A percentile compares a stretch with the other conserved stretches of the same genome.
phyloP scores from a whole-genome alignment of 2,888 invertebrate species.

The Cataglyphis altisquamis region DNA sequence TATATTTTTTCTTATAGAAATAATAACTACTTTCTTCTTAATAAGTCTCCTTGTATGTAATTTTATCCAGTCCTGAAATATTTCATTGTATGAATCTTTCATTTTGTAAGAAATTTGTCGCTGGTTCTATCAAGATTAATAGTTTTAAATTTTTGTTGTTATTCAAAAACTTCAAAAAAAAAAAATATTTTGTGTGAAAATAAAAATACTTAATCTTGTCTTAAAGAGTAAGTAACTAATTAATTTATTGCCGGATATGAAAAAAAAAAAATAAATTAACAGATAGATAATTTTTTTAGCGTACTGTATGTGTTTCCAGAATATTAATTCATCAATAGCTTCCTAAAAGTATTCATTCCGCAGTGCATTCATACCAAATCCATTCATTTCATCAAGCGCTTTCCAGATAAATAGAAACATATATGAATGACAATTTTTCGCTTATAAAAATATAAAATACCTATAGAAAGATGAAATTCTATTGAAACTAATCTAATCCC shows the following conservation, averaged over 20 bases:
- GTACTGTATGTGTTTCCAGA: neutral
- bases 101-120: neutral
- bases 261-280: slow-evolving; percentile 5
- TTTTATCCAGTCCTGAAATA: neutral
- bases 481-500: slow-evolving; percentile 1
- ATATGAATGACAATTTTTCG: slow-evolving; percentile 26
- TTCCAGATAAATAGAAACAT: slow-evolving; percentile 25
- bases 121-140: neutral
- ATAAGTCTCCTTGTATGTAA: neutral
- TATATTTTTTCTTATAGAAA: neutral
- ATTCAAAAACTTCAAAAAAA: neutral
- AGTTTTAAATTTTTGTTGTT: neutral
- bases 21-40: neutral
- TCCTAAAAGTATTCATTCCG: neutral
- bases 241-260: neutral
- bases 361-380: neutral
- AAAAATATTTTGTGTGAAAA: neutral
- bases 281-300: slow-evolving; percentile 14
- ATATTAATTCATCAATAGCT: slow-evolving; percentile 41
- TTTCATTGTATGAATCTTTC: neutral
- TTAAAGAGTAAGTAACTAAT: neutral
- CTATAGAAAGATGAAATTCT: neutral
- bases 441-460: neutral
- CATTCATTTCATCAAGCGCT: neutral
- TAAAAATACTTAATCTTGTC: neutral